A percentile compares a stretch with the other conserved stretches of the same genome.
Conservation (phyloP, 2,888 invertebrate genomes). For the Pherbina coryleti region DNA sequence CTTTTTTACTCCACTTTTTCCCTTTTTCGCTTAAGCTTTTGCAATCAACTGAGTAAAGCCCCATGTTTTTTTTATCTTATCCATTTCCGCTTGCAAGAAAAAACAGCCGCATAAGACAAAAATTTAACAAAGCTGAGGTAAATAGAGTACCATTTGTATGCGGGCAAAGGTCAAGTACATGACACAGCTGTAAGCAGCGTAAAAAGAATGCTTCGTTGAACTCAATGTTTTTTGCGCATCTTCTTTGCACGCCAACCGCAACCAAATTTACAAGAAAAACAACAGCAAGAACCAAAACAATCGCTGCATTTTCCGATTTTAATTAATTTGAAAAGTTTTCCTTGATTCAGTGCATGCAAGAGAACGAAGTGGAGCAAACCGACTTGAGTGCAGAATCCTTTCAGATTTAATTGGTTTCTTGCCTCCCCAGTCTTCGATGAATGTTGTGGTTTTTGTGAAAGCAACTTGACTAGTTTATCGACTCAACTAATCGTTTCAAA, state of each 20-base stretch:
- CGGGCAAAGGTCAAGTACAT: slow-evolving; percentile 1
- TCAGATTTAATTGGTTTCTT: background rate
- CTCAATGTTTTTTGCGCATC: background rate
- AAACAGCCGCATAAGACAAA: background rate
- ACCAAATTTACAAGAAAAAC: background rate
- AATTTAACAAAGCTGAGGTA: background rate
- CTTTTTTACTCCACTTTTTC: too few relatives aligned
- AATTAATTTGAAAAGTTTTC: slow-evolving; percentile 12
- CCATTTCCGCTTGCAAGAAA: background rate
- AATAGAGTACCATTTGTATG: background rate
- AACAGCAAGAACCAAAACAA: background rate
- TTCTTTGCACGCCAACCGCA: background rate
- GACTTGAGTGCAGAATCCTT: background rate
- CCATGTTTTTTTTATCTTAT: background rate
- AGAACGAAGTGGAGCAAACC: background rate
- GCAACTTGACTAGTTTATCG: background rate
- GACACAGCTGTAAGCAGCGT: background rate
- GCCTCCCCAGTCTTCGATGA: background rate
- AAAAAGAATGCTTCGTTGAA: background rate
- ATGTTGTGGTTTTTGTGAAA: background rate
- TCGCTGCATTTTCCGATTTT: background rate
- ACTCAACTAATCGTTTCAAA: background rate
- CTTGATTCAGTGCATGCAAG: background rate
- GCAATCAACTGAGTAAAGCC: background rate
- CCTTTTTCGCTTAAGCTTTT: too few relatives aligned